These are phyloP conservation scores for Chelon auratus DNA, from an alignment of 2,797 vertebrate species.

Conservation along the genomic window DNA sequence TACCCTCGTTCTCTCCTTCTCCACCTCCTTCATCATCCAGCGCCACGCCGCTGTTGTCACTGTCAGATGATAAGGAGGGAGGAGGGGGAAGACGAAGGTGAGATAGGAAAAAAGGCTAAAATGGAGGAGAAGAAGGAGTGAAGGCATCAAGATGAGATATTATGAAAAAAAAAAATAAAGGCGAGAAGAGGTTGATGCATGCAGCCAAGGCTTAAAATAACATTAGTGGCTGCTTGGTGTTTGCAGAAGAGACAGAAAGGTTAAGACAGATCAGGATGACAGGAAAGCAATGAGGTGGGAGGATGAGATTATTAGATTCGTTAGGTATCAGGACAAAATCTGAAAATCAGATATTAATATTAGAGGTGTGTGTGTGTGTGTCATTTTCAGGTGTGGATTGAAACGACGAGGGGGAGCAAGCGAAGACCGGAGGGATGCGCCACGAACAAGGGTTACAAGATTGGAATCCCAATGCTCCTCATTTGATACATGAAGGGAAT, in stretches of 20 bases:
- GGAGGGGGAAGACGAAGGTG: background rate
- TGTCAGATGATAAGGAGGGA: conserved; percentile 12
- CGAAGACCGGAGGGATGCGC: conserved; percentile 22
- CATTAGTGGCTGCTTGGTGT: conserved; percentile 14
- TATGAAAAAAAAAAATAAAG: background rate
- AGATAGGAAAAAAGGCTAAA: conserved; percentile 13
- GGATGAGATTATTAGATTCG: conserved; percentile 2
- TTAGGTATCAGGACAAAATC: background rate
- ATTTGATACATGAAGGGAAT: conserved; percentile 57
- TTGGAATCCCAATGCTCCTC: conserved; percentile 64
- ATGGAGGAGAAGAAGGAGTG: conserved; percentile 14
- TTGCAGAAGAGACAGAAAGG: conserved; percentile 5
- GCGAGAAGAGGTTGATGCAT: conserved; percentile 19
- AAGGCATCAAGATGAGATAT: background rate
- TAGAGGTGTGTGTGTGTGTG: background rate
- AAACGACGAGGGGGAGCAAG: conserved; percentile 2
- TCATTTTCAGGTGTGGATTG: conserved; percentile 32
- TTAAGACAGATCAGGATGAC: background rate
- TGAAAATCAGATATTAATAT: conserved; percentile 9
- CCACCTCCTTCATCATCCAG: conserved; percentile 26
- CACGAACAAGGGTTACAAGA: conserved; percentile 47
- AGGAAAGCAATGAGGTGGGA: conserved; percentile 8
- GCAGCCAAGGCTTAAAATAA: conserved; percentile 48
- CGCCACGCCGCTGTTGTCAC: conserved; percentile 31
- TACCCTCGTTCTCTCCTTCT: conserved; percentile 9